Percentiles rank a stretch among this genome's conserved stretches.
Conservation (phyloP, 2,888 invertebrate species). For the Drosophila siamana region DNA sequence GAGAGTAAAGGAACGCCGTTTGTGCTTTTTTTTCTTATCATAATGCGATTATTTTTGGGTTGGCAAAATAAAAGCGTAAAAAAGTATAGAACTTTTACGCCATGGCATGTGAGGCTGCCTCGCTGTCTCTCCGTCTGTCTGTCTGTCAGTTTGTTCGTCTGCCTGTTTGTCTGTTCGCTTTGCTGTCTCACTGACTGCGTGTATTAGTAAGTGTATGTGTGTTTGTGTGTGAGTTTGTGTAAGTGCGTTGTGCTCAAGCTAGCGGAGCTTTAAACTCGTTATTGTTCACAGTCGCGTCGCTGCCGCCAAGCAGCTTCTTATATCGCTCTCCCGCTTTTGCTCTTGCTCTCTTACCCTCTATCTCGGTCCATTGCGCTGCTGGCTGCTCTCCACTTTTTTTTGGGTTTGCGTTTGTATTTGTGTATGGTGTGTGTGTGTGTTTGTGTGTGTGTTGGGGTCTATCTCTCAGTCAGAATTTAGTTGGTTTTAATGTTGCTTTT, state of each 20-base stretch:
- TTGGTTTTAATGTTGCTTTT: constrained; percentile 60
- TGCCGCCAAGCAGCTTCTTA: constrained; percentile 59
- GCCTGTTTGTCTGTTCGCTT: constrained; percentile 20
- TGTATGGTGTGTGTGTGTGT: constrained; percentile 4
- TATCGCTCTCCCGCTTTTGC: constrained; percentile 16
- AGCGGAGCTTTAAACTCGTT: constrained; percentile 76
- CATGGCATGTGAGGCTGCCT: constrained; percentile 48
- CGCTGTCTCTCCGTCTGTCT: constrained; percentile 9
- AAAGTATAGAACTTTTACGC: constrained; percentile 67
- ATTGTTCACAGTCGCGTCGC: constrained; percentile 44
- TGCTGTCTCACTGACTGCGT: constrained; percentile 3
- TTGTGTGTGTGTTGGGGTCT: constrained; percentile 12
- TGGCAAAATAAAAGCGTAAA: constrained; percentile 65
- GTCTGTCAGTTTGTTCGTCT: constrained; percentile 24
- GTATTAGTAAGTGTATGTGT: not conserved
- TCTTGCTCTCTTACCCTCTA: constrained; percentile 14
- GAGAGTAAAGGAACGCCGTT: constrained; percentile 20
- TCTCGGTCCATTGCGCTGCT: constrained; percentile 33
- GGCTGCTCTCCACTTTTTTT: constrained; percentile 11
- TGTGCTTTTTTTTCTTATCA: constrained; percentile 62
- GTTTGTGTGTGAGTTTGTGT: constrained; percentile 20
- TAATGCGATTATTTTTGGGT: constrained; percentile 72
- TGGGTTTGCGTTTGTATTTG: not conserved
- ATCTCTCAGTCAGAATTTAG: constrained; percentile 26
- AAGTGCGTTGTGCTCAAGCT: constrained; percentile 54